Conservation (phyloP, 2,113 vertebrate genomes). For the Gobiocypris rarus region DNA sequence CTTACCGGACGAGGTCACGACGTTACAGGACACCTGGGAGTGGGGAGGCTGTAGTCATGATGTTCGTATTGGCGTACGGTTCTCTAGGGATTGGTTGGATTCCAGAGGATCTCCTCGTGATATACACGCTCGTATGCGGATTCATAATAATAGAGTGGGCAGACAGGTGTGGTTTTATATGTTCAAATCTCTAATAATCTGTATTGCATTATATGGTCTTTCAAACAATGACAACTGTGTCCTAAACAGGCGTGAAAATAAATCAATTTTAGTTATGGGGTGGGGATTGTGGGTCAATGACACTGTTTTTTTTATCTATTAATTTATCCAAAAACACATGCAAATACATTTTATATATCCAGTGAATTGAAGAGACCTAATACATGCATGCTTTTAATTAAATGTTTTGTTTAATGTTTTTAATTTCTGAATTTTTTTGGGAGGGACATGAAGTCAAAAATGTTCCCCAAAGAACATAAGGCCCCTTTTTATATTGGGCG, state of each 20-base stretch:
- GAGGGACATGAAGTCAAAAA: background rate
- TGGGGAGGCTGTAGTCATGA: slow-evolving; percentile 93
- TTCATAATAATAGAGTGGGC: slow-evolving; percentile 90
- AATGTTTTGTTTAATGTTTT: background rate
- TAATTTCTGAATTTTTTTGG: background rate
- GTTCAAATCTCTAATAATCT: background rate
- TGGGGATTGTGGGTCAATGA: background rate
- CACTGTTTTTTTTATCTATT: background rate
- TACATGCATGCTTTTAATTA: background rate
- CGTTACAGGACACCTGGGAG: slow-evolving; percentile 91
- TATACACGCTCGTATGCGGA: slow-evolving; percentile 89
- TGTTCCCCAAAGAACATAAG: no score
- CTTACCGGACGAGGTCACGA: slow-evolving; percentile 74
- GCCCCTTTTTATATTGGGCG: no score
- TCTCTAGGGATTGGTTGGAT: slow-evolving; percentile 89
- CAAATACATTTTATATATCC: background rate
- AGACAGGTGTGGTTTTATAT: slow-evolving; percentile 80
- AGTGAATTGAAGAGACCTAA: background rate
- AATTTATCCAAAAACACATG: background rate
- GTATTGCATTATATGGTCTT: background rate
- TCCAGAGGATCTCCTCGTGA: slow-evolving; percentile 86
- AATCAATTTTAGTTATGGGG: background rate
- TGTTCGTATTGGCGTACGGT: slow-evolving; percentile 86
- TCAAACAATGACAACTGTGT: background rate
- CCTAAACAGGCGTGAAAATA: background rate